Evolutionary conservation across 2,797 vertebrate species (phyloP).

Genomic region (Muscicapa striata): DNA sequence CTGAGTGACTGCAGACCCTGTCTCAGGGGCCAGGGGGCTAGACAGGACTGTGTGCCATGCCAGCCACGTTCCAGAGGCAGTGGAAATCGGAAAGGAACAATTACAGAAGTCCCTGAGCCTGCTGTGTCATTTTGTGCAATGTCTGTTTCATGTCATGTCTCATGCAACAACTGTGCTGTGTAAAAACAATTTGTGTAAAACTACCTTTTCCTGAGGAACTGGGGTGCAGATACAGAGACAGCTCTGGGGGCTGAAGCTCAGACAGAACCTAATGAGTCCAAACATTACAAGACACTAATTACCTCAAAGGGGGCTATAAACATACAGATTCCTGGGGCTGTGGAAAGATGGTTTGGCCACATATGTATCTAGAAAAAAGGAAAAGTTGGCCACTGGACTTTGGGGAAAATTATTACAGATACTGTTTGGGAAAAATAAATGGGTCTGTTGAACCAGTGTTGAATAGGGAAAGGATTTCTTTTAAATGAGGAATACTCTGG

Average conservation of each 20-base stretch:
- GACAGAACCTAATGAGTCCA: background rate
- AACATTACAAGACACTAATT: background rate
- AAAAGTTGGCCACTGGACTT: background rate
- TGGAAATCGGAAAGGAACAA: background rate
- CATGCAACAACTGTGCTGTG: background rate
- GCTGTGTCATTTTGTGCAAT: background rate
- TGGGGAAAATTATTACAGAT: background rate
- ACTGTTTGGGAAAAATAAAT: background rate
- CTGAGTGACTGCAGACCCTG: background rate
- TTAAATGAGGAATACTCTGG: background rate
- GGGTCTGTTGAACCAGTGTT: background rate
- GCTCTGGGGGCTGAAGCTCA: background rate
- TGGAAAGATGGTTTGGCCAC: background rate
- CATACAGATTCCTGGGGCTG: background rate
- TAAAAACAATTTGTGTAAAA: background rate
- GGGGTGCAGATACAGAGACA: background rate
- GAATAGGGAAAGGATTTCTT: background rate
- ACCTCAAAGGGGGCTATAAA: background rate
- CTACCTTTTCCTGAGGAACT: background rate
- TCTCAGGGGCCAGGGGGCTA: fast-evolving
- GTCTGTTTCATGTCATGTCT: background rate
- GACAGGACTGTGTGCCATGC: background rate
- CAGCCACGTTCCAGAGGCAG: background rate
- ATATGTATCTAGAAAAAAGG: background rate
- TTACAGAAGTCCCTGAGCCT: background rate